Percentiles rank a stretch among this genome's conserved stretches.
These are phyloP conservation scores for Pteronotus mesoamericanus DNA, from an alignment of 2,797 vertebrate species.

Conservation along the genomic window DNA sequence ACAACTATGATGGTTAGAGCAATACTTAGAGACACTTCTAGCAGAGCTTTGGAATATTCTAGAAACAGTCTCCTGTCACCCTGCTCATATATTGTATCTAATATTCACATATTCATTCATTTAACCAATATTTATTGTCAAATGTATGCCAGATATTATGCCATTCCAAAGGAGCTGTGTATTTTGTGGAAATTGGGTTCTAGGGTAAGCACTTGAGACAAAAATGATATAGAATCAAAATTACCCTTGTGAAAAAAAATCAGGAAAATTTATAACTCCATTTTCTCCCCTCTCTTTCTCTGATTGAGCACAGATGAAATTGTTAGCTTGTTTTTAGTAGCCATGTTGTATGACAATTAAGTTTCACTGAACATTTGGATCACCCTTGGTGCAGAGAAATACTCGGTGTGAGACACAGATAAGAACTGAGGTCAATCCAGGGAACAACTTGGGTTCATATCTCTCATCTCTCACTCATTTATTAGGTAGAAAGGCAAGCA, in stretches of 20 bases:
- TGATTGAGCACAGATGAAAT: not conserved
- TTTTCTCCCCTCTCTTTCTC: not conserved
- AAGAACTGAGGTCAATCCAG: not conserved
- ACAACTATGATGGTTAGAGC: not conserved
- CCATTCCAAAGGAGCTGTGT: not conserved
- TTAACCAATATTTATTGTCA: not conserved
- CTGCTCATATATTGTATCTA: not conserved
- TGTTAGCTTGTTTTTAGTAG: not conserved
- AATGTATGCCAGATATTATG: not conserved
- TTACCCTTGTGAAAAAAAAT: not conserved
- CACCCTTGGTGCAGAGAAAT: not conserved
- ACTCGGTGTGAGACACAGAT: not conserved
- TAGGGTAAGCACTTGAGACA: not conserved
- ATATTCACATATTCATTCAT: slow-evolving; percentile 17
- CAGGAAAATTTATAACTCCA: not conserved
- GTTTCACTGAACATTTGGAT: not conserved
- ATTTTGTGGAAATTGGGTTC: not conserved
- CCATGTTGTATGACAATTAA: not conserved
- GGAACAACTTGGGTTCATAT: not conserved
- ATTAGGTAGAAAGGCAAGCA: not conserved
- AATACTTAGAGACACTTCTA: slow-evolving; percentile 24
- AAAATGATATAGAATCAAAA: slow-evolving; percentile 22
- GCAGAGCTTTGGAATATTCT: not conserved
- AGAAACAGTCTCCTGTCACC: not conserved
- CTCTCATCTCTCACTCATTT: not conserved